Evolutionary conservation across 1,140 invertebrate species (phyloP), one percentile per base, ranked within the genome.

Genomic region (Subanguina moxae): DNA sequence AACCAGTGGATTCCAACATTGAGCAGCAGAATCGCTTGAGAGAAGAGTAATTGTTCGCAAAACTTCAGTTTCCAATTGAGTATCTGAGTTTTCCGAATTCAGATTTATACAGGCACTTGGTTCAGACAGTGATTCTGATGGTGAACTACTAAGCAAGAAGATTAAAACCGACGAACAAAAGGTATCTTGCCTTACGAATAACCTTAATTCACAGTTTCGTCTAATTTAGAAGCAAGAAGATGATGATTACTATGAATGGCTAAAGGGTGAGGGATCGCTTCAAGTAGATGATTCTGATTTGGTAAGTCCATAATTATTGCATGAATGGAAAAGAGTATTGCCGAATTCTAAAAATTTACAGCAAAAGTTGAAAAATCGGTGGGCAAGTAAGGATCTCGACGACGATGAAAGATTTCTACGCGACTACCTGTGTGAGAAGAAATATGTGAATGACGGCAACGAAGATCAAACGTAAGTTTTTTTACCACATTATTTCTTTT

Each of bases 391-490:
- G 42, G 88, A 90, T 70, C 84, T 96, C 23, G 88, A 90, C 80
- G 85, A 89, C 72, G 88, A 88, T 59, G 94, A 97, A 84, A 88
- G 89, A 66, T 97, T 94, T 84, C 84, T 97, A 0, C 87, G 90
- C 57, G 93, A 97, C 85, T 97, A 91, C 80, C 88, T 97, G 78
- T 84, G 96, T 17, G 91, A 95, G 81, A 91, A 93, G 83, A 88
- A 87, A 83, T 90, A 88, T 72, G 68, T 85, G 5, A 76, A 87
- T 32, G 88, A 89, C 0, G 86, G 86, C 45, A 87, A 88, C 21
- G 85, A 87, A 65, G 84, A 84, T 52, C 48, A 52, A n/a, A n/a
- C n/a, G 48, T 52, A 1, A 85, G 86, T 38, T 85, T 85, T 67
- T 66, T 48, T 3, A 15, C 15, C 58, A 0, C 15, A 21, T 21